These are phyloP conservation scores for Manduca sexta DNA, from an alignment of 1,140 invertebrate species.

Conservation along the genomic window DNA sequence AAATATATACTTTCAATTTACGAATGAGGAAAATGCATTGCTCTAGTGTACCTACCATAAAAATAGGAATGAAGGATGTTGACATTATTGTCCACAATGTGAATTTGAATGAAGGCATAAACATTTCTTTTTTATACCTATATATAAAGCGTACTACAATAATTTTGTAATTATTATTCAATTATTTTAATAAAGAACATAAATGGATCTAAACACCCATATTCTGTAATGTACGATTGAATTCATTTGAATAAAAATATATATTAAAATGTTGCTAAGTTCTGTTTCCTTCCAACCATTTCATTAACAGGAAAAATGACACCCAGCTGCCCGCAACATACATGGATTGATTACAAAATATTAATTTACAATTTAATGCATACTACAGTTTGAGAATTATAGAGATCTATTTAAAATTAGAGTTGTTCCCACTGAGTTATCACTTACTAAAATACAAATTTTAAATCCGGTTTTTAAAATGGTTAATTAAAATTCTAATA, in stretches of 20 bases:
- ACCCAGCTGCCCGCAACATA: too few species aligned
- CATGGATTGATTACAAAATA: too few species aligned
- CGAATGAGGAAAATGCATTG: slow-evolving; percentile 37
- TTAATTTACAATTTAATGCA: too few species aligned
- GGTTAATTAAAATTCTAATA: too few species aligned
- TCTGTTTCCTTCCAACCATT: slow-evolving; percentile 43
- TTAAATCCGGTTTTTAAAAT: too few species aligned
- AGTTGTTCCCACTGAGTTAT: too few species aligned
- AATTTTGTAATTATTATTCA: slow-evolving; percentile 71
- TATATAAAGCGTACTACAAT: slow-evolving; percentile 50
- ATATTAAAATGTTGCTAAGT: slow-evolving; percentile 72
- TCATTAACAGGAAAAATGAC: too few species aligned
- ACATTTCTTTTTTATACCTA: slow-evolving; percentile 43
- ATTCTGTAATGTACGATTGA: slow-evolving; percentile 69
- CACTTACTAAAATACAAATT: too few species aligned
- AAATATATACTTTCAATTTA: slow-evolving; percentile 55
- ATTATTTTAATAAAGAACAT: slow-evolving; percentile 63
- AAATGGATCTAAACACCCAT: slow-evolving; percentile 61
- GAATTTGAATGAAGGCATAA: slow-evolving; percentile 46
- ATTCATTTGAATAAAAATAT: slow-evolving; percentile 73
- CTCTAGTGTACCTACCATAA: slow-evolving; percentile 39
- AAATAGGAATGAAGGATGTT: slow-evolving; percentile 25
- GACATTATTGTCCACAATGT: slow-evolving; percentile 52
- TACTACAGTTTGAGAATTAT: too few species aligned
- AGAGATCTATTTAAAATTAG: too few species aligned